These are phyloP conservation scores for Macropis europaea DNA, from an alignment of 2,888 invertebrate species.

Conservation along the genomic window DNA sequence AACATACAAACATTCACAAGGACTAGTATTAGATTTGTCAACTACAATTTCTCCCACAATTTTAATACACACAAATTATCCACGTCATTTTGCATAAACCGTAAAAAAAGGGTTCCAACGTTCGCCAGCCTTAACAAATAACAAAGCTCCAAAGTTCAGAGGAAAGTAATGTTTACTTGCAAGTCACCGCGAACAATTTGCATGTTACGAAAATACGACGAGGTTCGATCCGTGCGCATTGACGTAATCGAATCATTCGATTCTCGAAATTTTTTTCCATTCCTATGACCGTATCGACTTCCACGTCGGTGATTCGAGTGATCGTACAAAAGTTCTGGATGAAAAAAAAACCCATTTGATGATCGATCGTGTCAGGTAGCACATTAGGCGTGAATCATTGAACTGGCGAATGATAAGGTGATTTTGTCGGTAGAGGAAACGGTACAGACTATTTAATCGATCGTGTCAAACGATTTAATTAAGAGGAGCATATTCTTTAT, in stretches of 20 bases:
- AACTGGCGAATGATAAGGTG: neutral
- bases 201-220: conserved; percentile 8
- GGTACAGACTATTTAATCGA: conserved; percentile 18
- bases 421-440: conserved; percentile 21
- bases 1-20: no score
- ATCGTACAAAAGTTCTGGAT: no score
- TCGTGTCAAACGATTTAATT: neutral
- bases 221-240: conserved; percentile 1
- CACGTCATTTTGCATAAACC: no score
- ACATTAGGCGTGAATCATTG: neutral
- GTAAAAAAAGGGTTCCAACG: neutral
- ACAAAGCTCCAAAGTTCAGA: neutral
- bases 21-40: no score
- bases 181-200: conserved; percentile 17
- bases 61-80: no score
- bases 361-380: neutral
- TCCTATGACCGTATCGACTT: no score
- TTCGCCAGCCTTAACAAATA: neutral
- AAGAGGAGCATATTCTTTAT: neutral
- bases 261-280: no score
- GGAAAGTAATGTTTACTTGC: neutral
- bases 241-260: conserved; percentile 10
- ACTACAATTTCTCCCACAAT: neutral
- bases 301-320: no score
- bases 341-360: no score